Evolutionary conservation across 2,113 vertebrate genomes (phyloP).

Genomic region (Chlamydotis undulata): DNA sequence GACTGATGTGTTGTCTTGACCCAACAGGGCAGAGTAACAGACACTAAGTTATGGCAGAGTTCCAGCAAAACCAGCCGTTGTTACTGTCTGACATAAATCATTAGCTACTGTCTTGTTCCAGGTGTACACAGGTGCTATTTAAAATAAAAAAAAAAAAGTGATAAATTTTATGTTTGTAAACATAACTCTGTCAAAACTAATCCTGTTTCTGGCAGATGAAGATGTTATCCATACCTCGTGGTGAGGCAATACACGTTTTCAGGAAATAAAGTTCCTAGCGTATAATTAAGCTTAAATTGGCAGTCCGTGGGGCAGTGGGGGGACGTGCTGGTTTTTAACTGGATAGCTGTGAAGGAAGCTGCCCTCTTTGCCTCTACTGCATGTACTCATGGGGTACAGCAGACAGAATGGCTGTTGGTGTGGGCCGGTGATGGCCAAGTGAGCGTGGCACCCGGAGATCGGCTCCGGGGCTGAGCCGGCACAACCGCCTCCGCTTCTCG

Average conservation of each 20-base stretch:
- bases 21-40: constrained; percentile 76
- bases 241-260: constrained; percentile 69
- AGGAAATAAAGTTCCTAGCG: constrained; percentile 74
- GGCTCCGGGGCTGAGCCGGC: not conserved
- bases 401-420: not conserved
- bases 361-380: not conserved
- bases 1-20: constrained; percentile 73
- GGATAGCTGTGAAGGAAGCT: not conserved
- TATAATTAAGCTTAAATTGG: constrained; percentile 71
- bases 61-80: constrained; percentile 77
- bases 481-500: rapidly evolving
- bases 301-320: not conserved
- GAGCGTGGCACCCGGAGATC: no score
- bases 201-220: constrained; percentile 79
- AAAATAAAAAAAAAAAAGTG: not conserved
- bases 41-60: constrained; percentile 75
- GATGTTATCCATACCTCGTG: constrained; percentile 75
- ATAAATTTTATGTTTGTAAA: constrained; percentile 78
- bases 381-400: rapidly evolving
- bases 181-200: constrained; percentile 73
- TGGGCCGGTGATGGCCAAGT: not conserved
- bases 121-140: constrained; percentile 78
- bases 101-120: constrained; percentile 70
- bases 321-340: not conserved
- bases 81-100: constrained; percentile 77